Conservation (phyloP, 2,797 vertebrate genomes). For the Molossus molossus region DNA sequence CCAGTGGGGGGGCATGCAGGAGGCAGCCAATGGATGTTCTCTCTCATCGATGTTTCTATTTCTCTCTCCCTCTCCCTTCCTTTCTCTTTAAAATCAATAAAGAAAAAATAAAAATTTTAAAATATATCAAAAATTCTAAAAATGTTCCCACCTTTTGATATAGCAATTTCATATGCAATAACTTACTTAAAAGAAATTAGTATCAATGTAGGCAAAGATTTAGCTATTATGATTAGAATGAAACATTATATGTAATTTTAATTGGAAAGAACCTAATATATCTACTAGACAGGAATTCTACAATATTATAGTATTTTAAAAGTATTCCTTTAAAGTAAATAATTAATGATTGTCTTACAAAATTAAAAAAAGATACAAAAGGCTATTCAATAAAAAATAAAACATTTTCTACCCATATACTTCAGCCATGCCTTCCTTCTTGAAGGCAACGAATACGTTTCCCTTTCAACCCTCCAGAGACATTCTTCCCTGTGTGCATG, state of each 20-base stretch:
- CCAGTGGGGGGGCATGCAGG: too few species aligned
- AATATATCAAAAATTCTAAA: slow-evolving; percentile 34
- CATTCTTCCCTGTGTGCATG: neutral
- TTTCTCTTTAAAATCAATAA: too few species aligned
- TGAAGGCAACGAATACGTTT: slow-evolving; percentile 23
- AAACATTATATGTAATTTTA: neutral
- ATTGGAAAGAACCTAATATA: slow-evolving; percentile 21
- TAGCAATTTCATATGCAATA: slow-evolving; percentile 1
- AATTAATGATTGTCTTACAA: neutral
- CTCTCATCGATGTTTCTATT: too few species aligned
- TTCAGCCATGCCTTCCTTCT: neutral
- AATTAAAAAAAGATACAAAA: slow-evolving; percentile 31
- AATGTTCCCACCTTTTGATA: neutral
- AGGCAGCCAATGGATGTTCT: too few species aligned
- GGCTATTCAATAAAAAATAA: neutral
- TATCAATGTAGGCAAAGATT: neutral
- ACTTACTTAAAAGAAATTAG: slow-evolving; percentile 31
- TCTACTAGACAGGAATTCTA: neutral
- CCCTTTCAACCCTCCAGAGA: neutral
- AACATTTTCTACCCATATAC: neutral
- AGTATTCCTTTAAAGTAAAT: slow-evolving; percentile 29
- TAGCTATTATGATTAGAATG: neutral
- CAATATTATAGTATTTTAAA: neutral
- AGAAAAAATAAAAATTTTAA: neutral
- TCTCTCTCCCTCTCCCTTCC: too few species aligned